These are phyloP conservation scores for Nipponacmea schrenckii DNA, from an alignment of 2,888 invertebrate species.

Conservation along the genomic window DNA sequence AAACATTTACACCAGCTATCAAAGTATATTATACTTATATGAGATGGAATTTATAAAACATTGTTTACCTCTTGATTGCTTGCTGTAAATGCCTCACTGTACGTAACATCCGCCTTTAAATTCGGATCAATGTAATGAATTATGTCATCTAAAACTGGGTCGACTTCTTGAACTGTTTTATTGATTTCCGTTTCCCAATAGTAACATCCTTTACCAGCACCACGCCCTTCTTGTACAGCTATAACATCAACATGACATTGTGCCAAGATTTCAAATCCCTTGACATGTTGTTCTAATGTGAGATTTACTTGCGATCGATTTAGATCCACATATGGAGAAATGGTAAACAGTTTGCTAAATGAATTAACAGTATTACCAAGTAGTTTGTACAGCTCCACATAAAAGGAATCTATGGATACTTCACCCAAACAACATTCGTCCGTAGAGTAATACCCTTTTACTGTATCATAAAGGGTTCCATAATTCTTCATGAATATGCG, in stretches of 20 bases:
- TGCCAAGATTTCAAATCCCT: constrained; percentile 39
- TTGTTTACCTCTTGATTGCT: constrained; percentile 46
- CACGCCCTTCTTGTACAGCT: constrained; percentile 55
- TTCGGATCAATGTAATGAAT: constrained; percentile 36
- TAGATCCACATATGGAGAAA: constrained; percentile 35
- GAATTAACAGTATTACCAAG: constrained; percentile 24
- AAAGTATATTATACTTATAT: too few relatives aligned
- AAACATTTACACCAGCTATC: too few relatives aligned
- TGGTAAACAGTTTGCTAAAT: constrained; percentile 25
- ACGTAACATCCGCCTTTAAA: constrained; percentile 40
- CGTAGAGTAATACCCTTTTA: constrained; percentile 38
- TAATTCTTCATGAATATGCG: neutral
- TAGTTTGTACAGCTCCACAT: constrained; percentile 24
- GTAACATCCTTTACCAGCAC: constrained; percentile 44
- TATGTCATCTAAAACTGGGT: constrained; percentile 38
- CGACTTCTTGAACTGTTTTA: constrained; percentile 30
- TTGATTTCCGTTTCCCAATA: constrained; percentile 48
- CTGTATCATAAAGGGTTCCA: constrained; percentile 24
- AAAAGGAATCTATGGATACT: constrained; percentile 13
- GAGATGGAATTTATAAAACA: neutral
- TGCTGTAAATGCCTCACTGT: constrained; percentile 45
- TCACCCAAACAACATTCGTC: constrained; percentile 33
- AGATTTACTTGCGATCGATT: constrained; percentile 29
- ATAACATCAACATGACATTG: constrained; percentile 40
- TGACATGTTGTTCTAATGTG: constrained; percentile 37